These are phyloP conservation scores for Thunnus thynnus DNA, from an alignment of 2,113 vertebrate genomes.

Conservation along the genomic window DNA sequence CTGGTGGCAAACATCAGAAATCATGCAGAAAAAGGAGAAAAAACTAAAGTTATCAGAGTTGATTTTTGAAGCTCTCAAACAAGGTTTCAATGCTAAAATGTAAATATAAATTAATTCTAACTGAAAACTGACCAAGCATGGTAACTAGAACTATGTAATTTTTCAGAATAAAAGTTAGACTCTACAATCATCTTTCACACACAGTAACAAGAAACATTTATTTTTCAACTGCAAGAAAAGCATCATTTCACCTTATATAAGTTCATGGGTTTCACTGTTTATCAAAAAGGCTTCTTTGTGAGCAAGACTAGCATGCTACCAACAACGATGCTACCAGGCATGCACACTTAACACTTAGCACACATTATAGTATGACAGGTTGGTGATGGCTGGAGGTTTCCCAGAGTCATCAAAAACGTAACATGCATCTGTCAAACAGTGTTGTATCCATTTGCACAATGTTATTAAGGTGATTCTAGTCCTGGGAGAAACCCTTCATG, in stretches of 20 bases:
- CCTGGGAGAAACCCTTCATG: neutral
- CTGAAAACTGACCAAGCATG: neutral
- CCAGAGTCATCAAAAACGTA: constrained; percentile 38
- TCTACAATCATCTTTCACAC: neutral
- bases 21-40: constrained; percentile 21
- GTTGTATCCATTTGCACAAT: neutral
- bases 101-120: neutral
- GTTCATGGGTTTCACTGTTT: neutral
- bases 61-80: constrained; percentile 5
- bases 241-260: neutral
- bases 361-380: constrained; percentile 13
- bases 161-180: neutral
- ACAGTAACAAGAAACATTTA: neutral
- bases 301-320: constrained; percentile 31
- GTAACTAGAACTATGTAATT: neutral
- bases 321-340: constrained; percentile 4
- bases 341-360: constrained; percentile 3
- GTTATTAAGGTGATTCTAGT: neutral
- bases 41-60: constrained; percentile 20
- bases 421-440: constrained; percentile 32
- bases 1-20: constrained; percentile 30
- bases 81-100: neutral
- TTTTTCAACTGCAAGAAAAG: constrained; percentile 4
- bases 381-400: constrained; percentile 12
- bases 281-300: neutral